Conservation (phyloP, 2,797 vertebrate genomes). For the Melanitta fusca region DNA sequence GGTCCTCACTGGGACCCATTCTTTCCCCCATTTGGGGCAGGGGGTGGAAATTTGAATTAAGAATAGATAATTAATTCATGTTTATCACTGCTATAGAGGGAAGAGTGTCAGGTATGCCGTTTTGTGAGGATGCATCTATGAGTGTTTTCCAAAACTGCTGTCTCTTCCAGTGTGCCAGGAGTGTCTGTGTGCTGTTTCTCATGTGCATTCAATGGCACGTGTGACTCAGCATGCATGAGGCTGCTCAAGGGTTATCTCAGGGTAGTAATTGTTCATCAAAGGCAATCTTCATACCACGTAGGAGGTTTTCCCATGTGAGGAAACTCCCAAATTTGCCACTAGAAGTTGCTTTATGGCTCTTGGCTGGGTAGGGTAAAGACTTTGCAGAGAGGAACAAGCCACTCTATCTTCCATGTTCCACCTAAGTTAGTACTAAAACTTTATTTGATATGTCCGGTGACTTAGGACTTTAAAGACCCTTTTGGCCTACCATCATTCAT, state of each 20-base stretch:
- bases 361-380: neutral
- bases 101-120: neutral
- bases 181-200: neutral
- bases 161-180: neutral
- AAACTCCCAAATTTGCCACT: neutral
- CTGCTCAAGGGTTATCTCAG: neutral
- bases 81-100: neutral
- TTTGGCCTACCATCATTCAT: neutral
- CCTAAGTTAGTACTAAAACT: neutral
- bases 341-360: neutral
- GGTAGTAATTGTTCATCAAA: neutral
- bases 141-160: neutral
- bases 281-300: neutral
- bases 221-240: neutral
- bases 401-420: neutral
- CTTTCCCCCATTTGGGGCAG: neutral
- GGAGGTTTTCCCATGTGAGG: neutral
- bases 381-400: neutral
- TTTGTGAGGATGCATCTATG: neutral
- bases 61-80: neutral
- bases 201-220: neutral
- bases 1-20: neutral
- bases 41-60: neutral
- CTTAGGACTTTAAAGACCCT: slow-evolving; percentile 11
- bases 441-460: slow-evolving; percentile 9